phyloP scores from a whole-genome alignment of 2,888 invertebrate genomes.

The Notodonta dromedarius region DNA sequence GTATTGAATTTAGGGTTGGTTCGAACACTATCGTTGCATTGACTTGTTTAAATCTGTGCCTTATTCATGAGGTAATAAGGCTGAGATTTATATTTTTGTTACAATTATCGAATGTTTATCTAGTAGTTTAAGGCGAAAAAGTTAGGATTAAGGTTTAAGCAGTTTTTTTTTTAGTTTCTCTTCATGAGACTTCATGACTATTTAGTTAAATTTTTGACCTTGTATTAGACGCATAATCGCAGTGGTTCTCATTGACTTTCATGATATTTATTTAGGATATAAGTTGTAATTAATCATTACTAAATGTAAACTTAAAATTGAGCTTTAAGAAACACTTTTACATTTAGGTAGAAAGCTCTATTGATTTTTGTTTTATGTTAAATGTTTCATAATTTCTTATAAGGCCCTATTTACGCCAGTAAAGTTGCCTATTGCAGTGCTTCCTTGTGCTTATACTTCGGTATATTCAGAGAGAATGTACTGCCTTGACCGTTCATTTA shows the following conservation, averaged over 20 bases:
- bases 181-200: not conserved
- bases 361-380: slow-evolving; percentile 11
- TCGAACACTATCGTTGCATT: not conserved
- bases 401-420: slow-evolving; percentile 63
- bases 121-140: slow-evolving; percentile 1
- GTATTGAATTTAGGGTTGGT: too few species aligned
- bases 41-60: slow-evolving; percentile 9
- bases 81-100: not conserved
- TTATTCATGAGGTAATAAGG: slow-evolving; percentile 9
- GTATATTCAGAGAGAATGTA: slow-evolving; percentile 79
- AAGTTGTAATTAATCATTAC: not conserved
- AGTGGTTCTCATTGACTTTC: slow-evolving; percentile 22
- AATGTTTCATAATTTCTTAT: slow-evolving; percentile 17
- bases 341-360: not conserved
- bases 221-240: slow-evolving; percentile 29
- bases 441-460: slow-evolving; percentile 76
- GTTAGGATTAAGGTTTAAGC: not conserved
- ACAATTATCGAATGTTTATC: too few species aligned
- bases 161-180: not conserved
- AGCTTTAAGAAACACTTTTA: slow-evolving; percentile 19
- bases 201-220: slow-evolving; percentile 15
- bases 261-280: slow-evolving; percentile 1
- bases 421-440: slow-evolving; percentile 62
- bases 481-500: slow-evolving; percentile 28
- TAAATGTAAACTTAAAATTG: slow-evolving; percentile 21